Base-by-base conservation (phyloP, 2,888 invertebrate genomes). In the Habroteleia sp. region DNA sequence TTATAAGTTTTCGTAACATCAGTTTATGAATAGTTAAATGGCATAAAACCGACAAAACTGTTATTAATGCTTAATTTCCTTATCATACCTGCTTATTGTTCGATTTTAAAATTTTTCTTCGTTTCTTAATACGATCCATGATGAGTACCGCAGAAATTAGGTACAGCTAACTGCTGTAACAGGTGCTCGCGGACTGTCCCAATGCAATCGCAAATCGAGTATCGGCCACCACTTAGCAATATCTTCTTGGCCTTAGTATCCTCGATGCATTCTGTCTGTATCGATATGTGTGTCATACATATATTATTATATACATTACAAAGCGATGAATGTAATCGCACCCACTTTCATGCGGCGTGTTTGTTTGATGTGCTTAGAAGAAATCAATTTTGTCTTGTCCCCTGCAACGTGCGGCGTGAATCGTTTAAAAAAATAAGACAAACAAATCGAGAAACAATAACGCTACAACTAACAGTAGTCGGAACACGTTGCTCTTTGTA, bases 171-270 rank as follows among this genome's bases (percentile, higher is more conserved):
- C 44, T 27, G 74, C 74, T 78, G 82, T 81, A 83, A 79, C 84
- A 84, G 82, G 83, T 83, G 77, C 75, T 83, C 79, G 79, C 77
- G 78, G 78, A 85, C 85, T 84, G 85, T 83, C 82, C 82, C 29
- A 41, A 50, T 79, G 79, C 76, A 44, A 77, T 75, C 73, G 46
- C 76, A 78, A 76, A 78, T 80, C 76, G 79, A 78, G 80, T 83
- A 84, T 85, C 83, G 84, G 78, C 75, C 77, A 78, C 82, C 85
- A 84, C 85, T 86, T 83, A 82, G 82, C 84, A 82, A 84, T 86
- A 84, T 85, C 85, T 85, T 83, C 83, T 80, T 76, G 76, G 74
- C 74, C 76, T 76, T 79, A 73, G 65, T 58, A 63, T 79, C 50
- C 65, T 62, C 71, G 37, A 33, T 68, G 46, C 46, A 73, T 63